Evolutionary conservation across 2,113 vertebrate species (phyloP).

Genomic region (Ptilorrhoa leucosticta): DNA sequence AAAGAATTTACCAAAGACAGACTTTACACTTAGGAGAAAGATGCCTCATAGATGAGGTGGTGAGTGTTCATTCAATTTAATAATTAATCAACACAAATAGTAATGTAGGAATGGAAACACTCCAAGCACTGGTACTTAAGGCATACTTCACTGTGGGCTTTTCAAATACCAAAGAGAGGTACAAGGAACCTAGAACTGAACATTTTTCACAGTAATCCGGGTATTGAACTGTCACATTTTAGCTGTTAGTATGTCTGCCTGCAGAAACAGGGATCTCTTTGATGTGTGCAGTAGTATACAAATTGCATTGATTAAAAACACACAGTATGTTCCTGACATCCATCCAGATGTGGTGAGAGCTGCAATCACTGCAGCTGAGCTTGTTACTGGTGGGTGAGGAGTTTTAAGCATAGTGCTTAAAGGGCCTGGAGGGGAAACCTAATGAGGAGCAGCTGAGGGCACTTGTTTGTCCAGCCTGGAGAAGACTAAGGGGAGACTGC

Average conservation of each 20-base stretch:
- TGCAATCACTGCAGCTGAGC: background rate
- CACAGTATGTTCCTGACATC: background rate
- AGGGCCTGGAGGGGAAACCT: background rate
- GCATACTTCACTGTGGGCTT: background rate
- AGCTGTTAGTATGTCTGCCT: background rate
- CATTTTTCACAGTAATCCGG: background rate
- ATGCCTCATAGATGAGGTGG: background rate
- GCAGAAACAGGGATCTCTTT: background rate
- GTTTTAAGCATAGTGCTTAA: background rate
- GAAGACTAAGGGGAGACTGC: background rate
- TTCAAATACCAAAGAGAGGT: background rate
- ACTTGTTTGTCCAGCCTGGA: background rate
- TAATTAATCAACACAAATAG: background rate
- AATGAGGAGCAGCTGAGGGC: background rate
- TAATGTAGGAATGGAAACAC: too few species aligned
- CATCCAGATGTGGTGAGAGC: background rate
- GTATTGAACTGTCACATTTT: background rate
- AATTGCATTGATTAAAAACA: background rate
- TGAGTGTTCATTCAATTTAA: background rate
- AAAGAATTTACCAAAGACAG: background rate
- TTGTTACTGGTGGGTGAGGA: background rate
- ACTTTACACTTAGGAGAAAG: background rate
- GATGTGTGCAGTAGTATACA: background rate
- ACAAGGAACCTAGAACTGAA: fast-evolving
- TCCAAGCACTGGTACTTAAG: background rate